phyloP scores from a whole-genome alignment of 2,888 invertebrate genomes.

The Myopa testacea region DNA sequence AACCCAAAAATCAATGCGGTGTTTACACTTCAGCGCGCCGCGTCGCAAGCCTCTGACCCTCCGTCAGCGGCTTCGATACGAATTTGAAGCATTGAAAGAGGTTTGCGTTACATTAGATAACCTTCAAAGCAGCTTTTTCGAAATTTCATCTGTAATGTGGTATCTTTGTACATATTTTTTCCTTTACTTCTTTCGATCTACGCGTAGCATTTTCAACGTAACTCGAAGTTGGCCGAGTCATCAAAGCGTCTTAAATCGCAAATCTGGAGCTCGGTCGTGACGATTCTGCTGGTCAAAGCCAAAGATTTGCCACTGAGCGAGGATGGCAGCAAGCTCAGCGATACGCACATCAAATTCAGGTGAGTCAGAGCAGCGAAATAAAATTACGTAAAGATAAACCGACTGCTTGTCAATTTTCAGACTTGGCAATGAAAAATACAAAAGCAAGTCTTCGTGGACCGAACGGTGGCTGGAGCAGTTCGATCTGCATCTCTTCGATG shows the following conservation, averaged over 20 bases:
- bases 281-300: slow-evolving; percentile 96
- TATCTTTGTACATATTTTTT: background rate
- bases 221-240: slow-evolving; percentile 81
- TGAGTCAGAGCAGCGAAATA: slow-evolving; percentile 64
- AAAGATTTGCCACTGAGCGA: slow-evolving; percentile 90
- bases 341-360: slow-evolving; percentile 97
- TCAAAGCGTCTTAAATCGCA: slow-evolving; percentile 90
- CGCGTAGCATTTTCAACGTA: slow-evolving; percentile 81
- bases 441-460: slow-evolving; percentile 90
- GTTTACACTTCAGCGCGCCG: slow-evolving; percentile 36
- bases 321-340: slow-evolving; percentile 84
- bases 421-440: slow-evolving; percentile 97
- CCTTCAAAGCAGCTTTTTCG: background rate
- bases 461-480: slow-evolving; percentile 97
- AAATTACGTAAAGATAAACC: no score
- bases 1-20: background rate
- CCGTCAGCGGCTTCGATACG: slow-evolving; percentile 53
- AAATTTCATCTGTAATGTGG: background rate
- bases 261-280: slow-evolving; percentile 97
- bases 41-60: slow-evolving; percentile 53
- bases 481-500: slow-evolving; percentile 95
- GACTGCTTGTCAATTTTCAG: slow-evolving; percentile 67
- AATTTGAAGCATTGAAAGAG: slow-evolving; percentile 56
- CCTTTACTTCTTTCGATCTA: slow-evolving; percentile 21
- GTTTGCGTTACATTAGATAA: slow-evolving; percentile 45